Evolutionary conservation across 2,797 vertebrate genomes (phyloP), one percentile per base, ranked within the genome.

Genomic region (Neoniphon sammara): DNA sequence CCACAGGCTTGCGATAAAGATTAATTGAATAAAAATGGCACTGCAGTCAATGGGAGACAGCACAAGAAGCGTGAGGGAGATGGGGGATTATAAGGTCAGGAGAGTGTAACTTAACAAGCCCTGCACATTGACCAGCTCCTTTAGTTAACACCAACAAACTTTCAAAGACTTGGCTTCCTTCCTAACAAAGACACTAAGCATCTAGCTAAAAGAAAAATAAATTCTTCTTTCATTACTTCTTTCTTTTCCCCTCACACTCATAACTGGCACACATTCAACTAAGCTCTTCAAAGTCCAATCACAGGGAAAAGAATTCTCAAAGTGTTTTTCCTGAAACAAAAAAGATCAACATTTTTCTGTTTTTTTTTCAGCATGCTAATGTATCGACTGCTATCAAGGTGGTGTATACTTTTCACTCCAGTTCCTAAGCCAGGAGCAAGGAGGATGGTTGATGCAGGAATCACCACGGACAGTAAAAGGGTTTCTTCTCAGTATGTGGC

Each of bases 1-100:
- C 85, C 73, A 86, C 75, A 15, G 85, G 87, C 87, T 81, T 79
- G 70, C 60, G 75, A 88, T 89, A 80, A 90, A 81, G 80, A 92
- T 91, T 90, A 89, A 91, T 86, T 87, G 80, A 89, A 89, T 89
- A 76, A 83, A 91, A 90, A 78, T 34, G 69, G 54, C 80, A 72
- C 74, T 88, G 58, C 59, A 50, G 69, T 86, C 75, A 77, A 75
- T 81, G 73, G 69, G 57, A 82, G 72, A 21, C 68, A 68, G 71
- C 25, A 17, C 65, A 66, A 27, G 77, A 77, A 64, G 78, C 85
- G 70, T 74, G 78, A 72, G 74, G 82, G 86, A 78, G 69, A 85
- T 70, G 42, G 53, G 12, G 77, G 81, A 82, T 87, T 90, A 90
- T 55, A 72, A 81, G 85, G 81, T 84, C 86, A 81, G 69, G 58